Evolutionary conservation across 1,140 invertebrate genomes (phyloP).

Genomic region (Achroia grisella): DNA sequence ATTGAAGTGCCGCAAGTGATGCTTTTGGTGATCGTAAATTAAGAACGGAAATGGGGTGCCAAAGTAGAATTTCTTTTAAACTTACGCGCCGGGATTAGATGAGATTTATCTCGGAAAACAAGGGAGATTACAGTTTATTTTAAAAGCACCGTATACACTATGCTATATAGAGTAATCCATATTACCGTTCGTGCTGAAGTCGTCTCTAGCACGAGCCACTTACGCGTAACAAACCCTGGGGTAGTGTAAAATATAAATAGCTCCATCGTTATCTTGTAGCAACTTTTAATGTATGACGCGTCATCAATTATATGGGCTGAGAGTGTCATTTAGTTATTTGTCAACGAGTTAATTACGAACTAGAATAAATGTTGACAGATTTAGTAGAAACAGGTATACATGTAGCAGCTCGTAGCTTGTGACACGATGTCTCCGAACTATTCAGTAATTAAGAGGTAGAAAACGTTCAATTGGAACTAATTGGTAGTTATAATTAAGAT

Average conservation of each 20-base stretch:
- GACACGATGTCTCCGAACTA: slow-evolving; percentile 28
- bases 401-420: slow-evolving; percentile 39
- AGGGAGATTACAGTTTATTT: slow-evolving; percentile 34
- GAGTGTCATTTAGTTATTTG: slow-evolving; percentile 51
- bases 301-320: slow-evolving; percentile 47
- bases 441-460: slow-evolving; percentile 11
- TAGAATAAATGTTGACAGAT: slow-evolving; percentile 55
- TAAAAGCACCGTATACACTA: slow-evolving; percentile 30
- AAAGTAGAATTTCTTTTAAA: slow-evolving; percentile 36
- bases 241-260: slow-evolving; percentile 46
- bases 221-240: slow-evolving; percentile 36
- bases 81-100: slow-evolving; percentile 24
- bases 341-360: slow-evolving; percentile 56
- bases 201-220: slow-evolving; percentile 26
- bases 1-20: slow-evolving; percentile 16
- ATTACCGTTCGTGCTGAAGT: slow-evolving; percentile 22
- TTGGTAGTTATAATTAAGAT: neutral
- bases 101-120: slow-evolving; percentile 31
- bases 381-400: slow-evolving; percentile 36
- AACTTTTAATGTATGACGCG: slow-evolving; percentile 42
- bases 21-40: slow-evolving; percentile 11
- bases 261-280: slow-evolving; percentile 22
- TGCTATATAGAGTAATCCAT: slow-evolving; percentile 31
- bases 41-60: slow-evolving; percentile 23
- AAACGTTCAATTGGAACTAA: neutral